These are phyloP conservation scores for Thereva unica DNA, from an alignment of 2,888 invertebrate species.

Conservation along the genomic window DNA sequence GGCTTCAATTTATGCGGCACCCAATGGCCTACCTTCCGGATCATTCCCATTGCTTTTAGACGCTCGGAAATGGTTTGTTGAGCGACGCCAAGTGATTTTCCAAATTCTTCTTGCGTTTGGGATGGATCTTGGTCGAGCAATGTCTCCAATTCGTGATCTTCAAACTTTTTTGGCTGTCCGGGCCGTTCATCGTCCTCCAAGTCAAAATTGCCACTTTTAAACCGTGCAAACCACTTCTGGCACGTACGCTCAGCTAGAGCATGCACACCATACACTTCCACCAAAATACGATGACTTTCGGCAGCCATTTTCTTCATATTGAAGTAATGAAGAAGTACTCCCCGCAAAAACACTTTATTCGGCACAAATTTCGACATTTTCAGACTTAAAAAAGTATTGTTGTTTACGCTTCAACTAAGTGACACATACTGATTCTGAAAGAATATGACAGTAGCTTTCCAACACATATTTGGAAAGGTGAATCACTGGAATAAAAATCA, in stretches of 20 bases:
- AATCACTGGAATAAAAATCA: too few relatives aligned
- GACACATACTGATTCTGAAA: conserved; percentile 18
- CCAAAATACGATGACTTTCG: conserved; percentile 21
- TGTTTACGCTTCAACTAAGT: conserved; percentile 18
- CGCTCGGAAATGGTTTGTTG: conserved; percentile 25
- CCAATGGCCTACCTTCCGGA: conserved; percentile 38
- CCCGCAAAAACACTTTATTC: conserved; percentile 24
- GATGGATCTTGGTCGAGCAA: conserved; percentile 40
- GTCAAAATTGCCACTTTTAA: conserved; percentile 41
- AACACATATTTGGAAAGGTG: too few relatives aligned
- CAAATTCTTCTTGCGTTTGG: conserved; percentile 24
- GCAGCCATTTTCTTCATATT: conserved; percentile 12
- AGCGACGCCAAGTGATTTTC: conserved; percentile 31
- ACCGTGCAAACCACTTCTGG: conserved; percentile 39
- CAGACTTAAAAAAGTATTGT: not conserved
- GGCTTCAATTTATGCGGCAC: conserved; percentile 36
- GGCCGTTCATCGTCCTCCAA: conserved; percentile 38
- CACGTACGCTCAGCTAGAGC: conserved; percentile 21
- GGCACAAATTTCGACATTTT: not conserved
- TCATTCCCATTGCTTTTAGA: conserved; percentile 8
- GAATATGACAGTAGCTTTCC: too few relatives aligned
- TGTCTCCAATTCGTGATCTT: conserved; percentile 40
- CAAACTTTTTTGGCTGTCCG: conserved; percentile 32
- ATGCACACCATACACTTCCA: conserved; percentile 27
- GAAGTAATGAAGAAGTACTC: conserved; percentile 1